Percentiles rank a stretch among this genome's conserved stretches.
Evolutionary conservation across 2,113 vertebrate genomes (phyloP).

Genomic region (Prunella fulvescens): DNA sequence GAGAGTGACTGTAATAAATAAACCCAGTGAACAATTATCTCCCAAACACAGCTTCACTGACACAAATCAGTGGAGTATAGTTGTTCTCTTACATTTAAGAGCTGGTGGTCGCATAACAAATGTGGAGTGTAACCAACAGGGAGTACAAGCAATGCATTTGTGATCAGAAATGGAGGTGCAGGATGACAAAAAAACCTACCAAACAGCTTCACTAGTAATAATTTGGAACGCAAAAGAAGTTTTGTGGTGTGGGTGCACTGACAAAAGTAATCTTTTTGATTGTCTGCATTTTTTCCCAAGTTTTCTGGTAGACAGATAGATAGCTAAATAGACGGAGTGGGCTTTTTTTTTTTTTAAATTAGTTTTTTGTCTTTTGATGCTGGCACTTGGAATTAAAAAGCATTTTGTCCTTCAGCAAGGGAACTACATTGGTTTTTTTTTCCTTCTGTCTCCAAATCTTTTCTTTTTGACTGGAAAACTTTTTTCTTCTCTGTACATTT

Average conservation of each 20-base stretch:
- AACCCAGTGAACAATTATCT: conserved; percentile 60
- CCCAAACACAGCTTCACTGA: conserved; percentile 43
- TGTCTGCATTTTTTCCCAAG: neutral
- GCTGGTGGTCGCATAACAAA: conserved; percentile 14
- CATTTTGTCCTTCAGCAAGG: neutral
- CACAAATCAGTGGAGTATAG: conserved; percentile 39
- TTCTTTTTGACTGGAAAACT: neutral
- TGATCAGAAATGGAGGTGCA: neutral
- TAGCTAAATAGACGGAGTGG: neutral
- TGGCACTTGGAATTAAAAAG: neutral
- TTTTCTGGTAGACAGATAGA: neutral
- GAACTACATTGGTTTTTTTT: neutral
- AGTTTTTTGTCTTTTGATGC: neutral
- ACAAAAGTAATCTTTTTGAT: neutral
- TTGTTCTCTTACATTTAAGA: conserved; percentile 36
- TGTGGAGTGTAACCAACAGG: conserved; percentile 11
- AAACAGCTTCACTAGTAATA: neutral
- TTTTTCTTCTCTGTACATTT: neutral
- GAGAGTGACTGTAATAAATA: conserved; percentile 61
- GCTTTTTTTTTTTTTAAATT: neutral
- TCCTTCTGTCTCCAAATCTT: neutral
- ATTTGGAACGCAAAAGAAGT: neutral
- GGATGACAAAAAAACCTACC: neutral
- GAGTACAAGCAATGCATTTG: conserved; percentile 22
- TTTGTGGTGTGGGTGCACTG: neutral